Base-by-base conservation (phyloP, 2,888 invertebrate genomes). In the Trypoxylon attenuatum region DNA sequence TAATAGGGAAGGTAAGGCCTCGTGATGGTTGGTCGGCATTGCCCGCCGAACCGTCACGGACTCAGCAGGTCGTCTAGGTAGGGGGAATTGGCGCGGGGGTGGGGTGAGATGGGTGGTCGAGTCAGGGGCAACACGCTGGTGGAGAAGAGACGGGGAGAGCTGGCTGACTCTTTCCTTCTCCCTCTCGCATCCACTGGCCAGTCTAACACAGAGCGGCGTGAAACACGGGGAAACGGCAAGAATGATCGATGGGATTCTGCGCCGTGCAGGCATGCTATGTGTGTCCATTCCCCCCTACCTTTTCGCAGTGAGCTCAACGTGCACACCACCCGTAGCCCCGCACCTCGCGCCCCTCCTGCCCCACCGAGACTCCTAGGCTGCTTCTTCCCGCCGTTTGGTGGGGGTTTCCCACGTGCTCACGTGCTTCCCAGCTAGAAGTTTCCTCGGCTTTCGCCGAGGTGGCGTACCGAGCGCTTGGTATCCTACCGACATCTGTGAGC, bases 221-320 rank as follows among this genome's bases (percentile, higher is more conserved):
- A 82, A 84, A 80, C 84, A 82, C 81, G 81, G 81, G 77, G 80
- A 82, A 83, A 85, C 83, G 82, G 77, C 74, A 75, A 71, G 81
- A 84, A 87, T 86, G 87, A 87, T 87, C 86, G 85, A 87, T 87
- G 86, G 82, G 85, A 86, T 85, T 86, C 86, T 85, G 86, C 86
- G 86, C 86, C 76, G 82, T 73, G 79, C 77, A 69, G 79, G 81
- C 84, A 81, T 77, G 72, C 87, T 87, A 86, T 71, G 87, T 88
- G 84, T 88, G 87, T 82, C 77, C 59, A 42, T 52, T 43, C 81
- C 80, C 80, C 81, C 82, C 81, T 80, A 79, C 50, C 43, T 55
- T 56, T 66, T 52, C 29, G 45, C 59, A 25, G 60, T 27, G 52
- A 67, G 54, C 50, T 63, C 60, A 58, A 63, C 69, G 56, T 58